Base-by-base conservation (phyloP, 2,797 vertebrate species). In the Darevskia nairensis region DNA sequence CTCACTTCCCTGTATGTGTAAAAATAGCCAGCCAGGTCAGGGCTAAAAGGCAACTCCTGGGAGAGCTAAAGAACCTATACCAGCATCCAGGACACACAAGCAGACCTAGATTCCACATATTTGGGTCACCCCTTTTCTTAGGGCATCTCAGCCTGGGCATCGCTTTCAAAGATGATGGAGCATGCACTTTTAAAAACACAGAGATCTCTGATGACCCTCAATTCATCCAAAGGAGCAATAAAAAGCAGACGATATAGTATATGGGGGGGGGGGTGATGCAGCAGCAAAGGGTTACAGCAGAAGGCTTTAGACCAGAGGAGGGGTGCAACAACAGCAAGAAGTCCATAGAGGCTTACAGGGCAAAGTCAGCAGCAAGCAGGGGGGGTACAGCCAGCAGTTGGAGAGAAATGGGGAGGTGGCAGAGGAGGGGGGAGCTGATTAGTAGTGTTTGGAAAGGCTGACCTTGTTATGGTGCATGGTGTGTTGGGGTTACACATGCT, bases 401-500 rank as follows among this genome's bases (percentile, higher is more conserved):
- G 55, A 27, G 66, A 21, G 2, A 23, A 55, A 15, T 6, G 19
- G 27, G 32, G 32, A 55, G 75, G 35, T 55, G 50, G 50, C 50
- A 55, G 50, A 55, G 25, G 13, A 10, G 29, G 19, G 55, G 44
- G 19, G 66, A 76, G 46, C 82, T 55, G 50, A 80, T 76, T 19
- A 78, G 46, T 27, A 39, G 39, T 13, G 59, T 25, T 10, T 2
- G 15, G 61, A 50, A 5, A 1, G 50, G 39, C 91, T 59, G 86
- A 87, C 50, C 92, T 93, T 59, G 81, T 9, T 13, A 41, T 0
- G 0, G 77, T n/a, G 61, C 76, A 44, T 8, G 10, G 61, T 4
- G 78, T 1, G 0, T 29, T 0, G 1, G 66, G 75, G 25, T 84
- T 10, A 75, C 0, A 0, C 68, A 35, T 25, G 79, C 77, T 92